These are phyloP conservation scores for Camponotus floridanus DNA, from an alignment of 1,140 invertebrate species.

Conservation along the genomic window DNA sequence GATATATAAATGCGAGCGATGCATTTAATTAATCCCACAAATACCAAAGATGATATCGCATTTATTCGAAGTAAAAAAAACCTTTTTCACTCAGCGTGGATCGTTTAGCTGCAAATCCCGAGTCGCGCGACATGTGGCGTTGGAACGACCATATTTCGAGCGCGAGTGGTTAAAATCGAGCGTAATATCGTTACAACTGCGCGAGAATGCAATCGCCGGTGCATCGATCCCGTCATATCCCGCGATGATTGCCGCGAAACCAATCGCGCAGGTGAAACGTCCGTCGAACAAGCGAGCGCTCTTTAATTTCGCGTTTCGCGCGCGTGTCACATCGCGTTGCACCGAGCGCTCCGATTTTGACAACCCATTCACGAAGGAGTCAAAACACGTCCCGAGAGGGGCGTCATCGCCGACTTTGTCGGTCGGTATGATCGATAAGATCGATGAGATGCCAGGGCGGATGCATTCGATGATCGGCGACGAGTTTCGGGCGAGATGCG, in stretches of 20 bases:
- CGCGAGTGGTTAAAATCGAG: slow-evolving; percentile 45
- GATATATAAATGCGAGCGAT: not conserved
- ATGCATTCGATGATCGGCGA: slow-evolving; percentile 33
- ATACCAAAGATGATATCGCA: slow-evolving; percentile 41
- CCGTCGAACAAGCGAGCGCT: slow-evolving; percentile 29
- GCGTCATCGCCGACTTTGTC: slow-evolving; percentile 27
- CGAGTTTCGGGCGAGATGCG: slow-evolving; percentile 47
- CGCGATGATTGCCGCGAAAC: slow-evolving; percentile 49
- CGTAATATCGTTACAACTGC: slow-evolving; percentile 49
- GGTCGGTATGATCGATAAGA: slow-evolving; percentile 64
- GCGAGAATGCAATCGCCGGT: slow-evolving; percentile 32
- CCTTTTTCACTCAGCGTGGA: slow-evolving; percentile 25
- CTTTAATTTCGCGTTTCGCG: slow-evolving; percentile 47
- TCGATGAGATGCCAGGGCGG: not conserved
- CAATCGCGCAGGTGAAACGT: slow-evolving; percentile 50
- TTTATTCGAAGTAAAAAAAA: slow-evolving; percentile 12
- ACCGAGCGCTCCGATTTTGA: slow-evolving; percentile 23
- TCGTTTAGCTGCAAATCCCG: slow-evolving; percentile 36
- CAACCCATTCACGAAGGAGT: slow-evolving; percentile 49
- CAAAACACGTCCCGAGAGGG: slow-evolving; percentile 44
- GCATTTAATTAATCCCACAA: slow-evolving; percentile 38
- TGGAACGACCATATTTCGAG: not conserved
- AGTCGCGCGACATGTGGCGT: slow-evolving; percentile 17
- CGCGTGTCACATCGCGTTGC: slow-evolving; percentile 8
- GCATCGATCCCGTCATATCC: slow-evolving; percentile 27